Conservation (phyloP, 2,797 vertebrate genomes). For the Amblyopsis hoosieri region DNA sequence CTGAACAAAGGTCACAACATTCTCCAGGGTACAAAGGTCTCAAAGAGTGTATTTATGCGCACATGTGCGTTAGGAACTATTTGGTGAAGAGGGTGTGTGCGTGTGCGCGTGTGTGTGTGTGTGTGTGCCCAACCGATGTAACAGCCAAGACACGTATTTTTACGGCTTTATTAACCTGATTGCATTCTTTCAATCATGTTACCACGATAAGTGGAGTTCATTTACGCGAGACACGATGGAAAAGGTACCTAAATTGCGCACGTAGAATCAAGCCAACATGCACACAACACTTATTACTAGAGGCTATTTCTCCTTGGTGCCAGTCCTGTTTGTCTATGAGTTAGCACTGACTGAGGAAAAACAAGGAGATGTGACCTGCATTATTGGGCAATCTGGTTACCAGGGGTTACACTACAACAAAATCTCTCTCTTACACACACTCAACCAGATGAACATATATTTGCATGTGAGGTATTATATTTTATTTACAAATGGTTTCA, state of each 20-base stretch:
- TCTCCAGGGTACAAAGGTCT: slow-evolving; percentile 72
- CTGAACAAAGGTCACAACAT: slow-evolving; percentile 56
- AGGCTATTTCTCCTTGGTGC: slow-evolving; percentile 45
- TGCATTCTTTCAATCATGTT: slow-evolving; percentile 52
- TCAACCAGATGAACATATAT: not conserved
- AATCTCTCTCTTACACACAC: slow-evolving; percentile 5
- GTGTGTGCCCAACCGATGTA: slow-evolving; percentile 33
- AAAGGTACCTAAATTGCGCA: slow-evolving; percentile 43
- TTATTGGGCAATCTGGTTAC: slow-evolving; percentile 37
- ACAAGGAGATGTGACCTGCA: slow-evolving; percentile 33
- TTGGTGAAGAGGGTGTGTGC: slow-evolving; percentile 15
- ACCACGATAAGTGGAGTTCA: slow-evolving; percentile 57
- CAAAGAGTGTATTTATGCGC: slow-evolving; percentile 48
- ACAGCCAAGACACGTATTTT: slow-evolving; percentile 49
- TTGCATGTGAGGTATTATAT: not conserved
- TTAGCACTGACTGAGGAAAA: slow-evolving; percentile 27
- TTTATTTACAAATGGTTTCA: no score
- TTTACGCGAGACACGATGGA: slow-evolving; percentile 38
- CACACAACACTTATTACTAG: slow-evolving; percentile 15
- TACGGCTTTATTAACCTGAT: slow-evolving; percentile 59
- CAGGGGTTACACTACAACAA: slow-evolving; percentile 15
- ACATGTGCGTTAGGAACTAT: slow-evolving; percentile 26
- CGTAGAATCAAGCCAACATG: slow-evolving; percentile 21
- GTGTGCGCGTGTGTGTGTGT: slow-evolving; percentile 18
- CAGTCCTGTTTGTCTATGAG: slow-evolving; percentile 51